These are phyloP conservation scores for Pipistrellus nathusii DNA, from an alignment of 2,797 vertebrate species.

Conservation along the genomic window DNA sequence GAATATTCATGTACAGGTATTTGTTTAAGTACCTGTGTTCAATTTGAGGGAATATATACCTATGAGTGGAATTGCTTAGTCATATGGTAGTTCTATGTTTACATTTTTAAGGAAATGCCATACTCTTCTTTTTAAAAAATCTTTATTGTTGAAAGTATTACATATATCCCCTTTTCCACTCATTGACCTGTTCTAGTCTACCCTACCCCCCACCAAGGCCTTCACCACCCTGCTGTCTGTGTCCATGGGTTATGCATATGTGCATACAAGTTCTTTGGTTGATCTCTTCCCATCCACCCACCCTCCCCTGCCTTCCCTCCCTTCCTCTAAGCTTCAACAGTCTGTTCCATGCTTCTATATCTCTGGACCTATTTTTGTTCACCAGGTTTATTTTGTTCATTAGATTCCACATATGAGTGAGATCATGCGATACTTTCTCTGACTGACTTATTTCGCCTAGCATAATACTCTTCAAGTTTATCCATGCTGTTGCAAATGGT, in stretches of 20 bases:
- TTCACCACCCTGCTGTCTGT: neutral
- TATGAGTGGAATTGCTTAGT: neutral
- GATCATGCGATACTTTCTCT: neutral
- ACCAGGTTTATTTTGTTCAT: neutral
- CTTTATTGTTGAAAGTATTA: neutral
- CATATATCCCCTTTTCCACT: neutral
- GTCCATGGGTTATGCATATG: neutral
- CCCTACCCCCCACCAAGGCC: too few relatives aligned
- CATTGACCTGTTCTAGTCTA: too few relatives aligned
- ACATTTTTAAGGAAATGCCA: neutral
- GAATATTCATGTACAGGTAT: neutral
- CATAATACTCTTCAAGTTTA: neutral
- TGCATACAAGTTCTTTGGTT: neutral
- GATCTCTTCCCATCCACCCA: neutral
- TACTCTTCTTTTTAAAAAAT: neutral
- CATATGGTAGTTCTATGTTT: neutral
- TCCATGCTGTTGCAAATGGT: neutral
- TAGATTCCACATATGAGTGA: neutral
- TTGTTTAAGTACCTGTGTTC: conserved; percentile 14
- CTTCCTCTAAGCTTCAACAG: neutral
- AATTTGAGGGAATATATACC: neutral
- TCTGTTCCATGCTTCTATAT: neutral
- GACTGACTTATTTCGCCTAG: neutral
- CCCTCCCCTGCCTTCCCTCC: too few relatives aligned
- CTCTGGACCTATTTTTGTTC: neutral